A percentile compares a stretch with the other conserved stretches of the same genome.
phyloP scores from a whole-genome alignment of 1,140 invertebrate species.

The Galleria mellonella region DNA sequence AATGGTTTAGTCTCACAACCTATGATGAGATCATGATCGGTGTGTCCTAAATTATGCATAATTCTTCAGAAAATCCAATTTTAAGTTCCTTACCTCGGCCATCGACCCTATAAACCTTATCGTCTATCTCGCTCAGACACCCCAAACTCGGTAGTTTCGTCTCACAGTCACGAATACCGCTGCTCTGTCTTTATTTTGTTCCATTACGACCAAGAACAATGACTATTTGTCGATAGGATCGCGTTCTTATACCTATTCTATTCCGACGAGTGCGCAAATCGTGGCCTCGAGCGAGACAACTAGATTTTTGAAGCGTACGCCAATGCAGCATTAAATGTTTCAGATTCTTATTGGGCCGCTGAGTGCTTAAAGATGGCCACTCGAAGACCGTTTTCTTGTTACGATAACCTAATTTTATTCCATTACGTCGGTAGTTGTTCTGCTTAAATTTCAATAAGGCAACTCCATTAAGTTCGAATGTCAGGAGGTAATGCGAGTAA shows the following conservation, averaged over 20 bases:
- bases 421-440: slow-evolving; percentile 56
- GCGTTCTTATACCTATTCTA: slow-evolving; percentile 56
- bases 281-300: slow-evolving; percentile 42
- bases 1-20: slow-evolving; percentile 7
- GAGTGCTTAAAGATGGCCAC: slow-evolving; percentile 70
- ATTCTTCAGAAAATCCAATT: slow-evolving; percentile 63
- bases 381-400: slow-evolving; percentile 64
- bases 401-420: slow-evolving; percentile 69
- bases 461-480: slow-evolving; percentile 65
- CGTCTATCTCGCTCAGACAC: slow-evolving; percentile 43
- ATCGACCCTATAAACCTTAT: slow-evolving; percentile 69
- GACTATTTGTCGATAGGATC: slow-evolving; percentile 60
- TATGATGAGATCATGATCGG: slow-evolving; percentile 20
- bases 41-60: slow-evolving; percentile 44
- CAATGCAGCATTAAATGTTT: slow-evolving; percentile 46
- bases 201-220: slow-evolving; percentile 72
- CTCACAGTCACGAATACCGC: slow-evolving; percentile 71
- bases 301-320: slow-evolving; percentile 21
- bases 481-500: slow-evolving; percentile 62
- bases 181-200: slow-evolving; percentile 72
- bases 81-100: slow-evolving; percentile 66
- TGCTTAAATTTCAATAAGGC: slow-evolving; percentile 64
- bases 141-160: slow-evolving; percentile 37
- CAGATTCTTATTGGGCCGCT: slow-evolving; percentile 63
- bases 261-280: slow-evolving; percentile 20